Base-by-base conservation (phyloP, 23 tunicate genomes). In the Oikopleura dioica region DNA sequence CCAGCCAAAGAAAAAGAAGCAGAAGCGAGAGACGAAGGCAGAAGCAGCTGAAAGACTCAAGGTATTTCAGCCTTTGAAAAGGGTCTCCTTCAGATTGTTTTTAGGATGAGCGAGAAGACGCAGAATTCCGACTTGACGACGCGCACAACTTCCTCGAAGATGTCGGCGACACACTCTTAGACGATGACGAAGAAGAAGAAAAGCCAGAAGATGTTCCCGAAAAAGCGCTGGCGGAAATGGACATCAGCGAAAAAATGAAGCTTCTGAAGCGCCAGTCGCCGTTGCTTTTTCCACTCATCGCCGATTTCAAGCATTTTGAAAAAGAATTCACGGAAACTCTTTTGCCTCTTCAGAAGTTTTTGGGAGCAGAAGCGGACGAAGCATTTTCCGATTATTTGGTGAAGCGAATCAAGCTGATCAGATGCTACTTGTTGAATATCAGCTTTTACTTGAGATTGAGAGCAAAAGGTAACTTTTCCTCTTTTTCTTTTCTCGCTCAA, bases 401-500 rank as follows among this genome's bases (percentile, higher is more conserved):
- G 21, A 44, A 44, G 9, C 55, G 55, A 9, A 44, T 21, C 16
- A 9, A 21, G 55, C 9, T 21, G 21, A 44, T 44, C 55, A 9
- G 21, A 44, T 36, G 82, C 67, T 88, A 88, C 37, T 76, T 83
- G 9, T 50, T 88, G 59, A 88, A 88, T 50, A 78, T 88, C 30
- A 79, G 87, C 1, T 88, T 88, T 79, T 88, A 88, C 38, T 34
- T 88, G 78, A 55, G 80, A 35, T 50, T 88, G 36, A 88, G 81
- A 51, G 69, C 85, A 16, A 84, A 81, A 44, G 55, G 55, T 44
- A 21, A 21, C 16, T 21, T 44, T 44, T 44, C n/a, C n/a, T n/a
- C n/a, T n/a, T n/a, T n/a, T n/a, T 9, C 21, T 44, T 44, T 44
- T 44, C 16, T 44, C 55, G 55, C 16, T 44, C 9, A 44, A 44